phyloP scores from a whole-genome alignment of 1,140 invertebrate genomes.

The Helicoverpa zea region DNA sequence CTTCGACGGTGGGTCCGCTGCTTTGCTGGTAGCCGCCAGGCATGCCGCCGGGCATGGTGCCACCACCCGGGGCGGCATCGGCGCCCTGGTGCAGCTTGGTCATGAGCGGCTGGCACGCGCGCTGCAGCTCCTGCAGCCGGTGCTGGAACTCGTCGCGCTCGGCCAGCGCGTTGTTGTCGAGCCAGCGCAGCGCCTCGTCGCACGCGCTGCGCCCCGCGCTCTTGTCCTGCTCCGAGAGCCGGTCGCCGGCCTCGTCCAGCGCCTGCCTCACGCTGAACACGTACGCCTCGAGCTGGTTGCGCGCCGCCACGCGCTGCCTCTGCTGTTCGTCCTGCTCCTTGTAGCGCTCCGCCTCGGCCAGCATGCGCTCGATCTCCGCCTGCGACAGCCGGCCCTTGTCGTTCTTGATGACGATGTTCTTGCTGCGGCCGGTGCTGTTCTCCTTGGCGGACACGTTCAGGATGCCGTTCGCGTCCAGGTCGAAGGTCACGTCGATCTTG shows the following conservation, averaged over 20 bases:
- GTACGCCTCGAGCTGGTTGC: slow-evolving; percentile 94
- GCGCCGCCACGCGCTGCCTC: slow-evolving; percentile 89
- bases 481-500: slow-evolving; percentile 91
- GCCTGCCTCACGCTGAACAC: slow-evolving; percentile 93
- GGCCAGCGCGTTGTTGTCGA: slow-evolving; percentile 90
- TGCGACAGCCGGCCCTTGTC: slow-evolving; percentile 96
- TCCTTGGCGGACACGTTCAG: slow-evolving; percentile 89
- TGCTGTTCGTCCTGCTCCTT: slow-evolving; percentile 91
- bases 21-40: slow-evolving; percentile 34
- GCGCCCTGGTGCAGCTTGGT: slow-evolving; percentile 89
- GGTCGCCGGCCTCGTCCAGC: slow-evolving; percentile 78
- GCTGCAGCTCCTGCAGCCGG: slow-evolving; percentile 91
- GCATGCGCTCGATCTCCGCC: slow-evolving; percentile 97
- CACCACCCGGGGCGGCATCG: slow-evolving; percentile 49
- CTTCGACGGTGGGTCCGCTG: slow-evolving; percentile 90
- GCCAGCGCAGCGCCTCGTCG: slow-evolving; percentile 87
- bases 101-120: slow-evolving; percentile 91
- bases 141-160: slow-evolving; percentile 94
- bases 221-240: slow-evolving; percentile 89
- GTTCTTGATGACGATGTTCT: slow-evolving; percentile 96
- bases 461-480: slow-evolving; percentile 91
- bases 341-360: slow-evolving; percentile 91
- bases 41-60: slow-evolving; percentile 57
- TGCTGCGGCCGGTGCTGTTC: slow-evolving; percentile 91
- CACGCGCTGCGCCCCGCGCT: slow-evolving; percentile 87